phyloP scores from a whole-genome alignment of 2,888 invertebrate species.

The Diaphora mendica region DNA sequence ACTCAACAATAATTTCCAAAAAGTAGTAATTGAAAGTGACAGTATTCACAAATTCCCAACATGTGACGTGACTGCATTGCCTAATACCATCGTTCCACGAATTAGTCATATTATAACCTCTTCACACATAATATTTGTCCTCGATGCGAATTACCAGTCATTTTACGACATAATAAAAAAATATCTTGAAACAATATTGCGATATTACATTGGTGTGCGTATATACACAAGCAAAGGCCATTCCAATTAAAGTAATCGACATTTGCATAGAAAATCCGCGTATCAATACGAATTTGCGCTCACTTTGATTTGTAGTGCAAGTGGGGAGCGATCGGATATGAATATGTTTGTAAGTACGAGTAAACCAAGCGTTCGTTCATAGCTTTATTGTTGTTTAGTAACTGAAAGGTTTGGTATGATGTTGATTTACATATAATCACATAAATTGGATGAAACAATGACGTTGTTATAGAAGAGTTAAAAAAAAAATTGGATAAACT shows the following conservation, averaged over 20 bases:
- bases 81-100: slow-evolving; percentile 28
- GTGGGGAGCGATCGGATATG: slow-evolving; percentile 19
- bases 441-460: too few species aligned
- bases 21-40: slow-evolving; percentile 11
- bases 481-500: too few species aligned
- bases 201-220: slow-evolving; percentile 45
- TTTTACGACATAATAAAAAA: slow-evolving; percentile 50
- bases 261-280: slow-evolving; percentile 71
- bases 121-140: slow-evolving; percentile 50
- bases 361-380: not conserved
- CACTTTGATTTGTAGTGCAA: slow-evolving; percentile 50
- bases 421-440: too few species aligned
- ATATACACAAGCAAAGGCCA: slow-evolving; percentile 57
- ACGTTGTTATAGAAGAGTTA: too few species aligned
- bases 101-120: slow-evolving; percentile 42
- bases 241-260: slow-evolving; percentile 67
- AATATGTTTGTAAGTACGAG: not conserved
- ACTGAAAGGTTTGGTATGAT: not conserved
- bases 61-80: slow-evolving; percentile 25
- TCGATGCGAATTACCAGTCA: slow-evolving; percentile 47
- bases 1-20: not conserved
- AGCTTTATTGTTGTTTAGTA: not conserved
- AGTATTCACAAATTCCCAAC: slow-evolving; percentile 7
- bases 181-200: slow-evolving; percentile 48
- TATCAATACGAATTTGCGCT: slow-evolving; percentile 58